Evolutionary conservation across 2,113 vertebrate genomes (phyloP).

Genomic region (Plecturocebus donacophilus): DNA sequence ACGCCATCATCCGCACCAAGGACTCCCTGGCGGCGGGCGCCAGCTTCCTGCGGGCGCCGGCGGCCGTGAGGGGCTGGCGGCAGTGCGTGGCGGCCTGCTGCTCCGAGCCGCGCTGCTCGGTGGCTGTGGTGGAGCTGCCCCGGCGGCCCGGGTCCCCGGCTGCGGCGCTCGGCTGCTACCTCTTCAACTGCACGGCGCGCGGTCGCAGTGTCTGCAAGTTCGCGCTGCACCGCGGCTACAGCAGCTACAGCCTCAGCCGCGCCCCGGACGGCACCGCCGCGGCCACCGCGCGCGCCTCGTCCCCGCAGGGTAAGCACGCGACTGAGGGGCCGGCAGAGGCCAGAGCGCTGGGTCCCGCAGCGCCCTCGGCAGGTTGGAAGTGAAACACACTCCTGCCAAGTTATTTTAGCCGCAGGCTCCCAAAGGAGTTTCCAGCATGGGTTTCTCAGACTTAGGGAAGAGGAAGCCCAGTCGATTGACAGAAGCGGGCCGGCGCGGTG

Average conservation of each 20-base stretch:
- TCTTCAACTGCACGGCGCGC: constrained; percentile 93
- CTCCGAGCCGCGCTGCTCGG: constrained; percentile 90
- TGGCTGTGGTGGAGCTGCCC: constrained; percentile 91
- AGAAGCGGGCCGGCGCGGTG: neutral
- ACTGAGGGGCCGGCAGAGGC: neutral
- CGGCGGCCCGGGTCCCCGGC: constrained; percentile 80
- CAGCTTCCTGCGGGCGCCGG: constrained; percentile 90
- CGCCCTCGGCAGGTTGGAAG: neutral
- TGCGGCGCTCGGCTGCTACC: constrained; percentile 87
- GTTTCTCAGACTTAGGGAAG: neutral
- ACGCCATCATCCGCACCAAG: constrained; percentile 94
- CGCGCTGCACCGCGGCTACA: constrained; percentile 91
- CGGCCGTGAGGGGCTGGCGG: constrained; percentile 86
- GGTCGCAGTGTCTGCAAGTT: constrained; percentile 91
- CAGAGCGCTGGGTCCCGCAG: neutral
- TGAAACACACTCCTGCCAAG: neutral
- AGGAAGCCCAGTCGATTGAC: neutral
- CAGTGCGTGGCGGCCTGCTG: constrained; percentile 95
- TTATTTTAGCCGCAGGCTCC: neutral
- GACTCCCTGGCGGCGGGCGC: constrained; percentile 94
- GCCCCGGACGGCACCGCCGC: neutral
- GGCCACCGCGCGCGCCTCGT: neutral
- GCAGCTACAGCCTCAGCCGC: constrained; percentile 87
- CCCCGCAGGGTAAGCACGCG: constrained; percentile 42
- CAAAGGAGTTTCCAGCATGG: too few relatives aligned